Evolutionary conservation across 2,113 vertebrate genomes (phyloP), one percentile per base, ranked within the genome.

Genomic region (Prionailurus bengalensis): DNA sequence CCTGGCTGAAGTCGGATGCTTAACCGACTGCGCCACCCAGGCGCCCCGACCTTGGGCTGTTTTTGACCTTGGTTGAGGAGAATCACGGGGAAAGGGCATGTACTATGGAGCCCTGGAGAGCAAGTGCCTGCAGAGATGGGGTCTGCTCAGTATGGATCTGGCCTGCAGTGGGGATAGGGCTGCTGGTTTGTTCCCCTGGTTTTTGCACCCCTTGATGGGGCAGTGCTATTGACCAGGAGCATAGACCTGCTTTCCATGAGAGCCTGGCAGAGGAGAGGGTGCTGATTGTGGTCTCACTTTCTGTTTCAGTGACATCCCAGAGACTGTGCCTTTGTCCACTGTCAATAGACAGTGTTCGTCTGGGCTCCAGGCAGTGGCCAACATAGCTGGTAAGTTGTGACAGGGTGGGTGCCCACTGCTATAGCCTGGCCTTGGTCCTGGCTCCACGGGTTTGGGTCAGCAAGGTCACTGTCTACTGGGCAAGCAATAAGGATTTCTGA

Each of bases 321-420:
- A 99, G 97, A 98, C 99, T 0, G 99, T 99, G 3, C 99, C 99
- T 0, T 96, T 99, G 89, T 99, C 97, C 14, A 98, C 98, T 0
- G 99, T 99, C 36, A 99, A 99, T 97, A 97, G 99, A n/a, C 99
- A 99, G 97, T 99, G 99, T 89, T 99, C 99, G 0, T 99, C 99
- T 0, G 99, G 99, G 4, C 98, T 99, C 0, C 99, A 99, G 98
- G 99, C 99, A 0, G 97, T 99, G 78, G 98, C 99, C 91, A 99
- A 98, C 97, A 98, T 99, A 14, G 99, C 99, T 91, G 99, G 99
- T 99, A 96, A 97, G 97, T 92, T 7, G 39, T 27, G 42, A 13
- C 8, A 36, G 55, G 36, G 7, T 6, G 58, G 83, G 42, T 5
- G 1, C 58, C 86, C 16, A 1, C 25, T 31, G 45, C 27, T 7